Conservation (phyloP, 2,888 invertebrate genomes). For the Herminia tarsipennalis region DNA sequence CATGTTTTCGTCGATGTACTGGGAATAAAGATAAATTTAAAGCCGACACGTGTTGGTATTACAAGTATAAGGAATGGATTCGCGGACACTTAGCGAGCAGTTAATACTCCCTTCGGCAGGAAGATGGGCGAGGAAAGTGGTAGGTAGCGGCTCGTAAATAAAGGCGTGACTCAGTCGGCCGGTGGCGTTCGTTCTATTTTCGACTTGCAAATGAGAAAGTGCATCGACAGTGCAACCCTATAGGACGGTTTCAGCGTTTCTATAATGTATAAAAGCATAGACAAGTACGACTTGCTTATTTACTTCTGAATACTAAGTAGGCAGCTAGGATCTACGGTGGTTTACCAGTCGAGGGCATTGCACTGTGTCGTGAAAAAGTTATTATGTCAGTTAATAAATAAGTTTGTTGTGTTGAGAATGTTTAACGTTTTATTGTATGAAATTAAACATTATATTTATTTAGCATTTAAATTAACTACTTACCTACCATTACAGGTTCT, state of each 20-base stretch:
- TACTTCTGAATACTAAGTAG: conserved; percentile 27
- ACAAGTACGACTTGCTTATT: conserved; percentile 21
- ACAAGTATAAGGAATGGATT: conserved; percentile 41
- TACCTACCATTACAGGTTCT: too few relatives aligned
- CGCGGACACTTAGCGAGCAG: conserved; percentile 51
- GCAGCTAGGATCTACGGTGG: too few relatives aligned
- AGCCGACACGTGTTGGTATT: conserved; percentile 37
- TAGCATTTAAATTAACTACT: too few relatives aligned
- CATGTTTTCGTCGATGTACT: conserved; percentile 32
- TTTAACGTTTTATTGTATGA: too few relatives aligned
- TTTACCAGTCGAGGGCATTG: conserved; percentile 14
- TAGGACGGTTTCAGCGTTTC: conserved; percentile 26
- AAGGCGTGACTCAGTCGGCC: conserved; percentile 67
- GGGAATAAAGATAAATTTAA: conserved; percentile 3
- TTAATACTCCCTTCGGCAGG: conserved; percentile 52
- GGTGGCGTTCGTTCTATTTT: conserved; percentile 66
- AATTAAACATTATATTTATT: too few relatives aligned
- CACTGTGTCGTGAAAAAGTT: background rate
- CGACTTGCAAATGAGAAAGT: conserved; percentile 79
- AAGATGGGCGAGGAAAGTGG: conserved; percentile 58
- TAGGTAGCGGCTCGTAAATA: conserved; percentile 68
- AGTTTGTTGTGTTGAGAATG: too few relatives aligned
- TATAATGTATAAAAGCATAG: conserved; percentile 28
- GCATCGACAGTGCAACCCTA: conserved; percentile 57
- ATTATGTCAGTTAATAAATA: background rate